These are phyloP conservation scores for Alectura lathami DNA, from an alignment of 2,113 vertebrate species.

Conservation along the genomic window DNA sequence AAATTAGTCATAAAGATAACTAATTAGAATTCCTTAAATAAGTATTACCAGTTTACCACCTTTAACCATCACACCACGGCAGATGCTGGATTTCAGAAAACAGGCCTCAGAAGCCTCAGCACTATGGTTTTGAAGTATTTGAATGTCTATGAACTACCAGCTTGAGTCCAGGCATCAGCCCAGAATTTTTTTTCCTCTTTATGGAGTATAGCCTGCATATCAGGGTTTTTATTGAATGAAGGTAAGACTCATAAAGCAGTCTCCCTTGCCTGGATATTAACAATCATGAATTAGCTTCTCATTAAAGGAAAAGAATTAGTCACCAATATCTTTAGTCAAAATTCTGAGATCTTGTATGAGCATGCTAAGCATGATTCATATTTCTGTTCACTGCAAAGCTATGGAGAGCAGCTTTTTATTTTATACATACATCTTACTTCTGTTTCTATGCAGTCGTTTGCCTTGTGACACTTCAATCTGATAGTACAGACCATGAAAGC, in stretches of 20 bases:
- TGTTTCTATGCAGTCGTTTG: not conserved
- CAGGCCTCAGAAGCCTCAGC: not conserved
- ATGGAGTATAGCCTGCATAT: not conserved
- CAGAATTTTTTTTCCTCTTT: not conserved
- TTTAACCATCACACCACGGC: not conserved
- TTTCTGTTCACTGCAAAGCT: not conserved
- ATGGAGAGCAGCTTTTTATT: not conserved
- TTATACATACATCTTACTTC: not conserved
- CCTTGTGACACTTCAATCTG: not conserved
- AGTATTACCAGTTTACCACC: constrained; percentile 6
- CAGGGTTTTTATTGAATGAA: not conserved
- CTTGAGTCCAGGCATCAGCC: not conserved
- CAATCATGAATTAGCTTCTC: not conserved
- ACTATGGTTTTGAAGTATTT: not conserved
- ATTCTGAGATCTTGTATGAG: fast-evolving
- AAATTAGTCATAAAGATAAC: constrained; percentile 12
- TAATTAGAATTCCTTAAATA: constrained; percentile 24
- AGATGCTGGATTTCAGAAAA: not conserved
- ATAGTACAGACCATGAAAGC: not conserved
- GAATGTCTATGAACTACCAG: not conserved
- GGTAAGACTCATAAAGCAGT: not conserved
- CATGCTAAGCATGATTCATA: fast-evolving
- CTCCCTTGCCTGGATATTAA: not conserved
- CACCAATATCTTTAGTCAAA: not conserved
- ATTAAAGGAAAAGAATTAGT: not conserved